Evolutionary conservation across 1,140 invertebrate genomes (phyloP), one percentile per base, ranked within the genome.

Genomic region (Diorhabda sublineata): DNA sequence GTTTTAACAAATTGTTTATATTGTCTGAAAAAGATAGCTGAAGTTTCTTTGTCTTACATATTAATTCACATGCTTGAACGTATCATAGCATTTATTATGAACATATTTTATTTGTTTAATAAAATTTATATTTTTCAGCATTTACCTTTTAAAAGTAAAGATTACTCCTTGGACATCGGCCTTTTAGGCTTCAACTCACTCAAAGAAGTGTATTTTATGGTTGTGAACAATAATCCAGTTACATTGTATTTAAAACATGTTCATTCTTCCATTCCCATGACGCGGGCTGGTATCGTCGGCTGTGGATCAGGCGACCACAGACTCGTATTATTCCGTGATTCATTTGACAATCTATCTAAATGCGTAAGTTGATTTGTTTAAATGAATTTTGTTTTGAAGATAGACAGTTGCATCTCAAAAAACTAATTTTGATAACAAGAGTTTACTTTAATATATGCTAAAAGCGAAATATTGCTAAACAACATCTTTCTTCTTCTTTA

Each of bases 161-260:
- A 81, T 64, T 83, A 88, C 76, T 84, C 86, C 64, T 83, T 93
- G 73, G 89, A 93, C 81, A 89, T 93, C 80, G 92, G 92, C 8
- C 86, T 89, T 7, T 83, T 93, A n/a, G 88, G 90, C 52, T 87
- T 89, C 67, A 86, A 87, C 5, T 88, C 88, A 52, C 84, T 85
- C 64, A 87, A 89, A 70, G 86, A 88, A 72, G 85, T 90, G 45
- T 85, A 87, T 72, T 91, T 93, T 81, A 87, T 89, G 43, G 75
- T 93, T n/a, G 82, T 88, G 68, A 93, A 93, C 82, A 85, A 88
- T 71, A 93, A 93, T 81, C 92, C 91, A 11, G 87, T 93, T 41
- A 85, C 87, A 76, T 85, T 93, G 69, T 84, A 86, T 69, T 78
- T 92, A 41, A 85, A 85, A 71, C 85, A 87, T 26, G 89, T 89